Evolutionary conservation across 2,888 invertebrate genomes (phyloP).

Genomic region (Sesamia inferens): DNA sequence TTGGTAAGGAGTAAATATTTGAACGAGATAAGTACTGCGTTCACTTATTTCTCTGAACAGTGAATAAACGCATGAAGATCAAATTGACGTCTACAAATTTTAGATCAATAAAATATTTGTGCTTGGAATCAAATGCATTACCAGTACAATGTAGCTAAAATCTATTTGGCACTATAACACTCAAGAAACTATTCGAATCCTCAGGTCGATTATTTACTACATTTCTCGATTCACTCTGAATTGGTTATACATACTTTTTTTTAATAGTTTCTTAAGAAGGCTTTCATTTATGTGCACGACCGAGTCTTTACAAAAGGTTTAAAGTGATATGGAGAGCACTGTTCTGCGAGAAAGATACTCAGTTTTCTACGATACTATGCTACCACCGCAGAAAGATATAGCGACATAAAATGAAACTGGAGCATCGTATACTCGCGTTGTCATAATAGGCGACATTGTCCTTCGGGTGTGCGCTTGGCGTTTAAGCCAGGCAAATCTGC

Average conservation of each 20-base stretch:
- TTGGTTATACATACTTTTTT: constrained; percentile 24
- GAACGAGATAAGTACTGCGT: constrained; percentile 13
- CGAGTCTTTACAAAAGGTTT: constrained; percentile 42
- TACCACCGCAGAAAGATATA: constrained; percentile 38
- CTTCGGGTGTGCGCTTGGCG: constrained; percentile 39
- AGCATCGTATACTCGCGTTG: constrained; percentile 41
- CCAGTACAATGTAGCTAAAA: constrained; percentile 18
- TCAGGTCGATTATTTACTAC: constrained; percentile 21
- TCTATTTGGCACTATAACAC: constrained; percentile 20
- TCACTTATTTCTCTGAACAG: background rate
- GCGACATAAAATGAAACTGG: constrained; percentile 52
- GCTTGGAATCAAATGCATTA: constrained; percentile 23
- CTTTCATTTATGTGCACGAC: constrained; percentile 40
- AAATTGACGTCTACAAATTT: constrained; percentile 23
- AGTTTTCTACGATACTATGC: constrained; percentile 44
- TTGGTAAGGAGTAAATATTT: constrained; percentile 6
- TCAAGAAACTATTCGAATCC: constrained; percentile 32
- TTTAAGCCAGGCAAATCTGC: constrained; percentile 47
- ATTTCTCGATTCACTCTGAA: constrained; percentile 28
- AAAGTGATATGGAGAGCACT: constrained; percentile 56
- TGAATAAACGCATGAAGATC: constrained; percentile 1
- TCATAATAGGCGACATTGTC: constrained; percentile 43
- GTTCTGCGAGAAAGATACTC: constrained; percentile 47
- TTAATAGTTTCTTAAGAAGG: constrained; percentile 32
- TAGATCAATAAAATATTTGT: constrained; percentile 17